Percentiles rank a stretch among this genome's conserved stretches.
Evolutionary conservation across 2,113 vertebrate genomes (phyloP).

Genomic region (Felis chaus): DNA sequence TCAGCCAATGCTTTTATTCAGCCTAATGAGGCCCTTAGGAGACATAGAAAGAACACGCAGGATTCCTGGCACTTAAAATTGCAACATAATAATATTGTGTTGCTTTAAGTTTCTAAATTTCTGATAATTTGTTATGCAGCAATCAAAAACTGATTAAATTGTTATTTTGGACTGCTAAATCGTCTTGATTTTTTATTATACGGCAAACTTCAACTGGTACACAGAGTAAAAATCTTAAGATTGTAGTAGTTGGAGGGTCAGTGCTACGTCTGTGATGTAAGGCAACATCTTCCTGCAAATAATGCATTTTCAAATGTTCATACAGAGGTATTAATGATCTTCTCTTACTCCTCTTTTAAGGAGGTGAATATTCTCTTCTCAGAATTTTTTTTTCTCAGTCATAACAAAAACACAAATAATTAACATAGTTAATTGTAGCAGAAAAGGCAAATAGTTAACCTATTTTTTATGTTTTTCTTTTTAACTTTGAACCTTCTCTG

Average conservation of each 20-base stretch:
- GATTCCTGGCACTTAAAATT: background rate
- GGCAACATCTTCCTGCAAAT: background rate
- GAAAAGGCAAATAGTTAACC: constrained; percentile 8
- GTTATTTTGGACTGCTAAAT: background rate
- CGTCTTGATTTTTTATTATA: background rate
- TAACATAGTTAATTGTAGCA: background rate
- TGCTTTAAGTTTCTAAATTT: background rate
- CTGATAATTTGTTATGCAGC: background rate
- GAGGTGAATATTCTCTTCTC: background rate
- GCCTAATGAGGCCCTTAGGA: background rate
- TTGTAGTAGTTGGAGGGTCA: fast-evolving
- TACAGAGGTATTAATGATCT: background rate
- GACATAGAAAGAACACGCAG: background rate
- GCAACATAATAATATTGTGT: background rate
- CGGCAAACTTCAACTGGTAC: background rate
- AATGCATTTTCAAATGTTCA: background rate
- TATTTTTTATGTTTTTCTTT: constrained; percentile 6
- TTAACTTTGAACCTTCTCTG: background rate
- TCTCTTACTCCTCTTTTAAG: background rate
- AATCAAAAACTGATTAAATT: background rate
- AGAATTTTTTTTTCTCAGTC: background rate
- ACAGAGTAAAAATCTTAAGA: background rate
- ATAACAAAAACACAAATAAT: background rate
- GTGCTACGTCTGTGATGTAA: background rate
- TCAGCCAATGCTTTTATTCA: background rate